Base-by-base conservation (phyloP, 2,888 invertebrate genomes). In the Drosophila mulleri region DNA sequence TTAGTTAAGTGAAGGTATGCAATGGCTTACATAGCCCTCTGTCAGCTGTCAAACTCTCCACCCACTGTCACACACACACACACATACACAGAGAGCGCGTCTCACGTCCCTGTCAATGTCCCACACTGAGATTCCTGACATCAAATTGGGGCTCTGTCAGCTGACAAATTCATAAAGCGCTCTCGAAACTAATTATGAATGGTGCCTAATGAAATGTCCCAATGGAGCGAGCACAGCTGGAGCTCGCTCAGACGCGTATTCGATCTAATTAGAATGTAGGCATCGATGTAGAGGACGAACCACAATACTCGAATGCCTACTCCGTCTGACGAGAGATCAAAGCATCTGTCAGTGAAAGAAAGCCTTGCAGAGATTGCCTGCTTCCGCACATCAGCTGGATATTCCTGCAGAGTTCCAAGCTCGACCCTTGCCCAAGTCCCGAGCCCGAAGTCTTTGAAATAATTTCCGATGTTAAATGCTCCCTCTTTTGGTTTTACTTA, bases 91-190 rank as follows among this genome's bases (percentile, higher is more conserved):
- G 14, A 14, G 35, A 6, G 44, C 20, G 23, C 23, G 2, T 23
- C 47, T 16, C 23, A 14, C 8, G 23, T 11, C 32, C 18, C 18
- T 50, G 18, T 18, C 52, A 20, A 20, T 52, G 18, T 14, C 2
- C 20, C 35, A 6, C 35, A 20, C 4, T 9, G 16, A 20, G 7
- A 29, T 39, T 29, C 12, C 4, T 54, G 54, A 8, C 47, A 23
- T 29, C 50, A 39, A 37, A 26, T 47, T 39, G 53, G n/a, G 29
- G 14, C 32, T 16, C 23, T 20, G 39, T 50, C 52, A 63, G 63
- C 61, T 75, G 70, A 82, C 79, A 74, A 74, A 75, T 82, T 82
- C 82, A 73, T 74, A 73, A 72, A 18, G 42, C 42, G 57, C 54
- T 39, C 48, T 18, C 39, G 14, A 56, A 52, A 12, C 45, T 58